Evolutionary conservation across 2,113 vertebrate species (phyloP).

Genomic region (Myxocyprinus asiaticus): DNA sequence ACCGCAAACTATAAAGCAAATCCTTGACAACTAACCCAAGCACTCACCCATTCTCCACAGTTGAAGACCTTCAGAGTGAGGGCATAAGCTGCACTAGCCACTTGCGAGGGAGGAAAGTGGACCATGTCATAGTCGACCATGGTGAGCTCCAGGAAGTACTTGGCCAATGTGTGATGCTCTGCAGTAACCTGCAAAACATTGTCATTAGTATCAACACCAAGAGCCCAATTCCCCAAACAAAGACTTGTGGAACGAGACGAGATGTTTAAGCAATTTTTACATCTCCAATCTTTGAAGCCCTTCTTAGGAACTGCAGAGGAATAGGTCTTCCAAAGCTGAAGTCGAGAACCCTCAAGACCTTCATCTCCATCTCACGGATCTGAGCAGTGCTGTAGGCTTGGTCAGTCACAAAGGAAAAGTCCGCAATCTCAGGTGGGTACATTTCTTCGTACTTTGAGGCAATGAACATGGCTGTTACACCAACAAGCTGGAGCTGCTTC

Average conservation of each 20-base stretch:
- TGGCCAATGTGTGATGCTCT: constrained; percentile 79
- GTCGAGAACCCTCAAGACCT: constrained; percentile 78
- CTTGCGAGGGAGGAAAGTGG: constrained; percentile 80
- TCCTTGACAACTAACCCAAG: constrained; percentile 29
- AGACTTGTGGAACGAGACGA: neutral
- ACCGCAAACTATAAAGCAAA: neutral
- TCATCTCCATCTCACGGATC: constrained; percentile 83
- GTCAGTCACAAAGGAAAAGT: constrained; percentile 79
- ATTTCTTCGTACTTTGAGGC: constrained; percentile 90
- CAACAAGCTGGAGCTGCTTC: constrained; percentile 82
- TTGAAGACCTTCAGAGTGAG: constrained; percentile 79
- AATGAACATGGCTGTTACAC: constrained; percentile 84
- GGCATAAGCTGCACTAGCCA: constrained; percentile 80
- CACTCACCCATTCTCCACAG: constrained; percentile 78
- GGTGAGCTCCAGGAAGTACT: constrained; percentile 85
- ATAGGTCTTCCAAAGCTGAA: constrained; percentile 79
- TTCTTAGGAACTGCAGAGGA: constrained; percentile 80
- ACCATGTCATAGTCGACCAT: constrained; percentile 86
- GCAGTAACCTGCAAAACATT: constrained; percentile 71
- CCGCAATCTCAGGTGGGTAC: constrained; percentile 73
- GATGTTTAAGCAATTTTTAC: constrained; percentile 55
- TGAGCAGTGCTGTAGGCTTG: constrained; percentile 75
- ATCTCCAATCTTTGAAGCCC: constrained; percentile 81
- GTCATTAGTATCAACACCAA: neutral
- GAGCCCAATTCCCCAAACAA: neutral